A percentile compares a stretch with the other conserved stretches of the same genome.
Conservation (phyloP, 30 jellyfish, hydroid and myxozoan species). For the Aurelia sp. region DNA sequence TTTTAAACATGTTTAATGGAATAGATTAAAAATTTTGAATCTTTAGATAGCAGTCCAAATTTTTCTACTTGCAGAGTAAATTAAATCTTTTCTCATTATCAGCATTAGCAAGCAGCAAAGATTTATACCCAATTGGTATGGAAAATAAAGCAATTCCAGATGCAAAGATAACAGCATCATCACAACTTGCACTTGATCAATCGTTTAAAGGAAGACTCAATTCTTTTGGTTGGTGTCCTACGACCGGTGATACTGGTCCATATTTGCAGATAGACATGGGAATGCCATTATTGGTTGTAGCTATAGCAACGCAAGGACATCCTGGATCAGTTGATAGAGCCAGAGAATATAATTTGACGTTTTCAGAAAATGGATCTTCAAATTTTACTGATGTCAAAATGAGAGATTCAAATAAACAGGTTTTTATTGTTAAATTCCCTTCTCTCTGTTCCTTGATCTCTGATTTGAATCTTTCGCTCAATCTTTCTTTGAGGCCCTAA, state of each 20-base stretch:
- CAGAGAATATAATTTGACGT: neutral
- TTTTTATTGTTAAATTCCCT: neutral
- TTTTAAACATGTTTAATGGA: constrained; percentile 52
- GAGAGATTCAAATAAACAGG: neutral
- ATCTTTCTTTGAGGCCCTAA: no score
- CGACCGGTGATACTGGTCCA: neutral
- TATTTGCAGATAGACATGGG: neutral
- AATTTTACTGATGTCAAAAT: neutral
- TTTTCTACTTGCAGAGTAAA: neutral
- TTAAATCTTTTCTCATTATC: neutral
- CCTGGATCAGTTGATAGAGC: neutral
- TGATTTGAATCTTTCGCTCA: no score
- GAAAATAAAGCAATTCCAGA: neutral
- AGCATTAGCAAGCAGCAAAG: neutral
- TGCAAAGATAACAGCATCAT: neutral
- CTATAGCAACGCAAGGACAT: constrained; percentile 1
- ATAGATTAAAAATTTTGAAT: neutral
- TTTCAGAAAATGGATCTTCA: neutral
- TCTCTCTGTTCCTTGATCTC: no score
- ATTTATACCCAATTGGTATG: neutral
- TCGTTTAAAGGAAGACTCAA: constrained; percentile 8
- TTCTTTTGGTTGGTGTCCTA: neutral
- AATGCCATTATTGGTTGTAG: neutral
- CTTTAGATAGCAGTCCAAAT: neutral
- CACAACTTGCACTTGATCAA: neutral